Base-by-base conservation (phyloP, 1,140 invertebrate genomes). In the Thaumatotibia leucotreta region DNA sequence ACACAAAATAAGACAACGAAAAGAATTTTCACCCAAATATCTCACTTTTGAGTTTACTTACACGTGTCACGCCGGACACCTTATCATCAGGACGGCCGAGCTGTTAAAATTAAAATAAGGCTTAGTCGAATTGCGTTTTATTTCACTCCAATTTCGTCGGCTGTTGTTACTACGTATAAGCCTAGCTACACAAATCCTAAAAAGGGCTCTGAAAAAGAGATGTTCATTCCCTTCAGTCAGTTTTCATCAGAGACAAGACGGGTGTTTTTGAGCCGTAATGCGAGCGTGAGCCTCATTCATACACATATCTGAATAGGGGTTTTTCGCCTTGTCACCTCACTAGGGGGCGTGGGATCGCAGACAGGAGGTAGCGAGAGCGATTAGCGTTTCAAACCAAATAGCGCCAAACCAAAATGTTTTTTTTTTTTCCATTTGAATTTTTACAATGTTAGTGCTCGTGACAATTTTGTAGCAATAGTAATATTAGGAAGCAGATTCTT, bases 251-350 rank as follows among this genome's bases (percentile, higher is more conserved):
- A 45, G 14, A 45, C 39, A 20, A 45, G 39, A 45, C 39, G 39
- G 27, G 27, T 45, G 39, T 45, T 39, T 39, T 45, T 45, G 39
- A 45, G 17, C 39, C 17, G 39, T 45, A 45, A 45, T 45, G 39
- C 39, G 39, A 45, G 52, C 23, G 24, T 52, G 50, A 52, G 50
- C 50, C 50, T 52, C 52, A 58, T 58, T 58, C 52, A 58, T 58
- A 58, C 52, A 27, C 24, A 58, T 29, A 58, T 58, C 52, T 58
- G 52, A 58, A 58, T 58, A 58, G 52, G 52, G 52, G 52, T 45
- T 27, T 52, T 52, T 23, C 23, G 52, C 23, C 52, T 58, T 27
- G 52, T 58, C 52, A 58, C 52, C 52, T 58, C 27, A 29, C 52
- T 58, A 17, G 27, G 5, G 24, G 23, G 52, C 4, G 11, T 31